A percentile compares a stretch with the other conserved stretches of the same genome.
Evolutionary conservation across 2,888 invertebrate genomes (phyloP).

Genomic region (Temnothorax rugatulus): DNA sequence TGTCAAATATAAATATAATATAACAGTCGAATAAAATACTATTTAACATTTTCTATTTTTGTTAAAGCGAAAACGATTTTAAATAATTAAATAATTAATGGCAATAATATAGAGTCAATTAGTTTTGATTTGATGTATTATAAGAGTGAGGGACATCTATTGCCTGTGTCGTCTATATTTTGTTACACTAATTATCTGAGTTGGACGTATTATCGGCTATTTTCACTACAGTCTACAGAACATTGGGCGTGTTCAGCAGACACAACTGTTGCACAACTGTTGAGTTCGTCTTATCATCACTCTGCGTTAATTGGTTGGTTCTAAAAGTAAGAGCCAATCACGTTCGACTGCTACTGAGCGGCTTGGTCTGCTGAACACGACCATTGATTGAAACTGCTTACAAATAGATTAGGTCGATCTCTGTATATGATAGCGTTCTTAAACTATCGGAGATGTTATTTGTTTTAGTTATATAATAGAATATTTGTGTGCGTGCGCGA

Average conservation of each 20-base stretch:
- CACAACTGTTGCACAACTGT: no score
- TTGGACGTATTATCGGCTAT: not conserved
- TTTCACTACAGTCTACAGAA: not conserved
- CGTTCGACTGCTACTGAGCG: no score
- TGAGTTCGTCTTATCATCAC: no score
- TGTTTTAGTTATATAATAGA: not conserved
- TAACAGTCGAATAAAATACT: slow-evolving; percentile 1
- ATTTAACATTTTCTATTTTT: not conserved
- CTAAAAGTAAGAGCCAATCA: no score
- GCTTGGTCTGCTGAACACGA: no score
- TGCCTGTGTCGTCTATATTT: not conserved
- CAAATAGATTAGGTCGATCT: not conserved
- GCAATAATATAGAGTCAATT: not conserved
- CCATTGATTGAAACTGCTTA: not conserved
- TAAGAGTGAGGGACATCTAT: not conserved
- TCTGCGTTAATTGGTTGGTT: no score
- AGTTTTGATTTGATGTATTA: not conserved
- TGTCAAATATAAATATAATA: not conserved
- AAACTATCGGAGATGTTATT: not conserved
- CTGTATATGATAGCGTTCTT: not conserved
- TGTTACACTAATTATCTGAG: not conserved
- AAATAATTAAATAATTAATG: not conserved
- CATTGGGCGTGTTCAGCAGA: no score
- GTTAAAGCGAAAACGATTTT: not conserved
- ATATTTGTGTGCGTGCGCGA: not conserved